These are phyloP conservation scores for Aphelenchoides fujianensis DNA, from an alignment of 1,140 invertebrate genomes.

Conservation along the genomic window DNA sequence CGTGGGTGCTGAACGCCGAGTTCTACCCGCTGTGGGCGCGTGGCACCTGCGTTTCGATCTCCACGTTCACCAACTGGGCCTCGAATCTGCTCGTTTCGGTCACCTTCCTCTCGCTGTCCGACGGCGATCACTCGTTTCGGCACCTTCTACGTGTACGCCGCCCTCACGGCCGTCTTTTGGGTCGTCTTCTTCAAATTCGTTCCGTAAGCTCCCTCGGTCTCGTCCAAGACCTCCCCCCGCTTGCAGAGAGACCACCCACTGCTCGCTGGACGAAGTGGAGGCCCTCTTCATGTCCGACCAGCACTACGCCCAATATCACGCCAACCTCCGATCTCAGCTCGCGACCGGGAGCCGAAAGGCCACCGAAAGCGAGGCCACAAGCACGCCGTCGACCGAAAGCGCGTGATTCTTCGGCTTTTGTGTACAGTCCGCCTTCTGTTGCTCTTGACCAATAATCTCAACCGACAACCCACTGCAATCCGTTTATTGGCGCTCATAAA, in stretches of 20 bases:
- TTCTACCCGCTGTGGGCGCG: slow-evolving; percentile 68
- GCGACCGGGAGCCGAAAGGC: too few species aligned
- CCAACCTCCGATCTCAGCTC: not conserved
- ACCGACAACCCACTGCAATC: too few species aligned
- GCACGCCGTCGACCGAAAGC: too few species aligned
- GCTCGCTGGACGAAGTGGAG: slow-evolving; percentile 78
- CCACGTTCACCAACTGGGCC: slow-evolving; percentile 69
- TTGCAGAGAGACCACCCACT: slow-evolving; percentile 75
- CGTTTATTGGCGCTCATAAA: too few species aligned
- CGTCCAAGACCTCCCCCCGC: not conserved
- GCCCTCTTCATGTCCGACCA: slow-evolving; percentile 34
- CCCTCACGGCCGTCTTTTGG: slow-evolving; percentile 72
- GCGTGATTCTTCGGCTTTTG: too few species aligned
- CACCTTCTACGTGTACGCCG: slow-evolving; percentile 63
- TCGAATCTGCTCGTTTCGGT: slow-evolving; percentile 71
- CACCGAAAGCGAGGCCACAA: too few species aligned
- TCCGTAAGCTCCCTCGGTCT: slow-evolving; percentile 68
- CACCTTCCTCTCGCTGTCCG: slow-evolving; percentile 68
- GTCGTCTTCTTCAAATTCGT: slow-evolving; percentile 77
- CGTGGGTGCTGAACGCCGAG: slow-evolving; percentile 71
- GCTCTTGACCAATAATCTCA: too few species aligned
- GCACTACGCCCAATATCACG: not conserved
- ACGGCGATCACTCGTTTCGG: slow-evolving; percentile 64
- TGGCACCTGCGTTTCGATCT: slow-evolving; percentile 66
- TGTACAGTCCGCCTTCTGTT: too few species aligned